Percentiles rank a stretch among this genome's conserved stretches.
These are phyloP conservation scores for Ammodytes dubius DNA, from an alignment of 2,113 vertebrate genomes.

Conservation along the genomic window DNA sequence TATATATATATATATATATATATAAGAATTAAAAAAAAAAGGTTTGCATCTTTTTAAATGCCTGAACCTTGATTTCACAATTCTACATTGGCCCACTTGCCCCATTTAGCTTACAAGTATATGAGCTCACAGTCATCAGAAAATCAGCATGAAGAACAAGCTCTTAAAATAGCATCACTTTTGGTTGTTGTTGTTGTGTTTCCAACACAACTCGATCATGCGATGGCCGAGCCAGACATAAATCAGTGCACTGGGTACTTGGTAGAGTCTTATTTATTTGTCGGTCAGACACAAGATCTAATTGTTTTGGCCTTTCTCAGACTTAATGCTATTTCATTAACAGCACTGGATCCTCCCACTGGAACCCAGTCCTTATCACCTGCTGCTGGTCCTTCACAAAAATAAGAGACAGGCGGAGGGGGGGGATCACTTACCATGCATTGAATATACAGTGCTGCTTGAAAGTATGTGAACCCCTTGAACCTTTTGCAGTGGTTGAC, in stretches of 20 bases:
- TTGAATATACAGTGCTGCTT: slow-evolving; percentile 48
- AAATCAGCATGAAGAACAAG: neutral
- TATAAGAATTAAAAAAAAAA: too few relatives aligned
- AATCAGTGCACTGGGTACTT: neutral
- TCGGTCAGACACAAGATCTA: slow-evolving; percentile 24
- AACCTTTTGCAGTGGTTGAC: too few relatives aligned
- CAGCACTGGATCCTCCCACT: neutral
- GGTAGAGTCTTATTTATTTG: slow-evolving; percentile 21
- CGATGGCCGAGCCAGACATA: slow-evolving; percentile 11
- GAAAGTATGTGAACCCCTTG: too few relatives aligned
- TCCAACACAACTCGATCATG: slow-evolving; percentile 7
- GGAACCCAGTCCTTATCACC: slow-evolving; percentile 53
- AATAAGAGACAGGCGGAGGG: slow-evolving; percentile 30
- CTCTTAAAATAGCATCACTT: slow-evolving; percentile 4
- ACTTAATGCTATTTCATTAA: slow-evolving; percentile 55
- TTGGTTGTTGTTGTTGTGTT: neutral
- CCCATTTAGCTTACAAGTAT: neutral
- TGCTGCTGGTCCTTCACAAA: slow-evolving; percentile 55
- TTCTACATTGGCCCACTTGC: neutral
- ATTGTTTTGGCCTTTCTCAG: slow-evolving; percentile 57
- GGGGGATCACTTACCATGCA: slow-evolving; percentile 66
- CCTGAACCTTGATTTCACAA: neutral
- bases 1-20: too few relatives aligned
- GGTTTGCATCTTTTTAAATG: neutral
- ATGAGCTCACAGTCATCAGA: neutral